Conservation (phyloP, 2,888 invertebrate species). For the Dryocosmus kuriphilus region DNA sequence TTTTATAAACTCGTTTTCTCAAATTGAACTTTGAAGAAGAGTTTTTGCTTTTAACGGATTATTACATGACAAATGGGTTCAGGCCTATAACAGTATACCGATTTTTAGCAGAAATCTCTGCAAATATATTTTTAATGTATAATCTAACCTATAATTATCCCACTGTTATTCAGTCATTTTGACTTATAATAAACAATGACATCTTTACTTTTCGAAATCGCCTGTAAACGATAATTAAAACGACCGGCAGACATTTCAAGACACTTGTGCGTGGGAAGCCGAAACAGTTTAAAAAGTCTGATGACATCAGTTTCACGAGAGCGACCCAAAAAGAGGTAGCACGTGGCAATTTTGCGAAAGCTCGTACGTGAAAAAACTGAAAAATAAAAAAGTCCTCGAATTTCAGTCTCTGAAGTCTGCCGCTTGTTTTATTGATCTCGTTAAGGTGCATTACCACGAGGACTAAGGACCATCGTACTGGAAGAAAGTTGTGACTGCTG, state of each 20-base stretch:
- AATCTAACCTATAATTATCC: not conserved
- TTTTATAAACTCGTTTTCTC: no score
- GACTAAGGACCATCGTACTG: slow-evolving; percentile 43
- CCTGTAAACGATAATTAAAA: not conserved
- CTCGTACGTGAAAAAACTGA: not conserved
- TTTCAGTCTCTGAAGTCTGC: not conserved
- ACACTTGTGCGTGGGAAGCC: not conserved
- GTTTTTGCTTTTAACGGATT: no score
- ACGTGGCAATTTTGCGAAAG: not conserved
- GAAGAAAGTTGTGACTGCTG: slow-evolving; percentile 53
- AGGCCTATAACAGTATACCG: no score
- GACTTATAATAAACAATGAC: not conserved
- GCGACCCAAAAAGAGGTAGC: not conserved
- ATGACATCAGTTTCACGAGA: slow-evolving; percentile 1
- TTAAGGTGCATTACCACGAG: slow-evolving; percentile 41
- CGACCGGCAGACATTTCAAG: not conserved
- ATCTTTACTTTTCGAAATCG: not conserved
- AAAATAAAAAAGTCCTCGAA: not conserved
- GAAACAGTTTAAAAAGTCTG: not conserved
- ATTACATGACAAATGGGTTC: no score
- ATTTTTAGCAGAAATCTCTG: no score
- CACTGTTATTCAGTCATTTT: not conserved
- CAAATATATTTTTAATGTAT: no score
- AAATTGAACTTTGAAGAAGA: no score
- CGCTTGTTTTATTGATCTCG: slow-evolving; percentile 45